These are phyloP conservation scores for Sciurus vulgaris DNA, from an alignment of 2,797 vertebrate genomes.

Conservation along the genomic window DNA sequence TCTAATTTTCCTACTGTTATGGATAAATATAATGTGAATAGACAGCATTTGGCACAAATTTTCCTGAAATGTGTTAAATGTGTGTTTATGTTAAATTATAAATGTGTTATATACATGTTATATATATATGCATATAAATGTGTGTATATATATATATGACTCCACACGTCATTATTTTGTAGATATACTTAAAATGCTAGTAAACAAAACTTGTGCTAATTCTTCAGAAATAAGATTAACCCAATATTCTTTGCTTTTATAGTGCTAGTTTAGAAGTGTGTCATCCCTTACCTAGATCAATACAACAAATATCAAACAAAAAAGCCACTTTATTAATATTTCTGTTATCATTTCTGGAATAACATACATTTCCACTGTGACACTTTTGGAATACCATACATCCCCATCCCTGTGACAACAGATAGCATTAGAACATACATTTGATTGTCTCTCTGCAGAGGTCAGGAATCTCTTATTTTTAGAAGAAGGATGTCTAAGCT, in stretches of 20 bases:
- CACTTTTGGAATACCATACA: background rate
- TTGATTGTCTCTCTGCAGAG: background rate
- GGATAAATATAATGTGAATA: constrained; percentile 16
- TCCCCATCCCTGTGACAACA: background rate
- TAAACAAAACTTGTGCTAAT: background rate
- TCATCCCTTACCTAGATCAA: background rate
- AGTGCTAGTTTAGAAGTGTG: background rate
- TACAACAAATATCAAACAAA: no score
- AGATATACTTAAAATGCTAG: background rate
- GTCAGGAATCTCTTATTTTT: background rate
- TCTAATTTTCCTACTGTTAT: constrained; percentile 24
- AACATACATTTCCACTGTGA: background rate
- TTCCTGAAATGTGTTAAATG: constrained; percentile 57
- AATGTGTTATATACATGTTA: constrained; percentile 43
- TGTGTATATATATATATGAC: no score
- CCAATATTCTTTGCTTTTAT: background rate
- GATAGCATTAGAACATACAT: background rate
- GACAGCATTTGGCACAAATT: constrained; percentile 39
- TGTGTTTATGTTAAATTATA: constrained; percentile 50
- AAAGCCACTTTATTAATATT: background rate
- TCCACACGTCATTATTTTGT: background rate
- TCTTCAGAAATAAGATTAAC: constrained; percentile 19
- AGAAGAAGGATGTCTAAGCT: background rate
- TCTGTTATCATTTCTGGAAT: background rate
- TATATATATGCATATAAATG: background rate